Base-by-base conservation (phyloP, 2,888 invertebrate genomes). In the Drosophila anomelani region DNA sequence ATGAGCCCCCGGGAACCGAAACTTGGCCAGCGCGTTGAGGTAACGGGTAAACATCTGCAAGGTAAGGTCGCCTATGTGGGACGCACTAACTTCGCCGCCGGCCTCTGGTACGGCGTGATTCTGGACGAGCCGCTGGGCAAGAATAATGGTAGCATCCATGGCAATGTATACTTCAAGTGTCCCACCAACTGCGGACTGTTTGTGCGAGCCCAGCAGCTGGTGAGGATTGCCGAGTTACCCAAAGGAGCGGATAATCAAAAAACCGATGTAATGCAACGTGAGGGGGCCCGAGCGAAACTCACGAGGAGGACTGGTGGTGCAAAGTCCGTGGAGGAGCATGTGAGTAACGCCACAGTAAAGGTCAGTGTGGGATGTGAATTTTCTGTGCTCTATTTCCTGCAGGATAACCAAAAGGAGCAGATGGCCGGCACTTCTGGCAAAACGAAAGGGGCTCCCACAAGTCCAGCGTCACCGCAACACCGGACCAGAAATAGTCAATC, bases 121-220 rank as follows among this genome's bases (percentile, higher is more conserved):
- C 94, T 99, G 61, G 98, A 99, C 91, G 98, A 98, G 89, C 94
- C 98, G 0, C 97, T 96, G 91, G 99, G 99, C 32, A 98, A 98
- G 92, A 99, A 99, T 91, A 98, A 99, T 94, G 99, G 99, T 29
- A 96, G 96, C 47, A 96, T 99, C 36, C 95, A 97, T 81, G 98
- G 98, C 55, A 96, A 96, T 89, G 94, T 95, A 36, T 99, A 99
- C 93, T 99, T 99, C 92, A 95, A 96, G 96, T 99, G 99, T 91
- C 95, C 96, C 54, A 97, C 97, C 53, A 97, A 98, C 92, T 95
- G 95, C 94, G 99, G 99, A 7, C 96, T 98, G 90, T 99, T 99
- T 93, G 98, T 99, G 13, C 95, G 98, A 55, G 96, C 96, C 85
- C 94, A 96, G 0, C 98, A 98, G 93, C 94, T 98, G 75, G 91